Percentiles rank a stretch among this genome's conserved stretches.
These are phyloP conservation scores for Eupelmus urozonus DNA, from an alignment of 2,888 invertebrate species.

Conservation along the genomic window DNA sequence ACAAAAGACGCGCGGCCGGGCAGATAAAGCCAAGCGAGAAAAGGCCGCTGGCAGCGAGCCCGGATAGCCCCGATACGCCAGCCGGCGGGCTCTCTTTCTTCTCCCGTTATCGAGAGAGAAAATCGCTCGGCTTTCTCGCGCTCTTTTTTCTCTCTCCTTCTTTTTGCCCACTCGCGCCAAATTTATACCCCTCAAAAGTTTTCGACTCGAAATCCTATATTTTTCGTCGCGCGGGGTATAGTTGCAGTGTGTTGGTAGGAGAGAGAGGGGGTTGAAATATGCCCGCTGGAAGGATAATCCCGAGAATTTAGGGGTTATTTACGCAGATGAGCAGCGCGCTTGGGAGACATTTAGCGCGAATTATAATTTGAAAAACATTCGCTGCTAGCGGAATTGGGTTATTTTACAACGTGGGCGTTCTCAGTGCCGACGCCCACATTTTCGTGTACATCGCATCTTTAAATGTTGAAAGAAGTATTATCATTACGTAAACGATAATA, in stretches of 20 bases:
- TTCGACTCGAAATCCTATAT: not conserved
- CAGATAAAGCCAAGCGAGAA: constrained; percentile 34
- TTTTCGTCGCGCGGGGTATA: not conserved
- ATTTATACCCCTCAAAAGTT: constrained; percentile 36
- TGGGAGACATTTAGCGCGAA: not conserved
- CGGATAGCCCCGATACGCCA: not conserved
- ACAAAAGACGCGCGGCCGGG: constrained; percentile 36
- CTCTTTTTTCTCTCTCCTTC: constrained; percentile 5
- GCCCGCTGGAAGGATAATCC: not conserved
- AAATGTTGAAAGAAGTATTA: too few species aligned
- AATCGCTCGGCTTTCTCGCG: constrained; percentile 23
- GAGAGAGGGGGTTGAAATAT: not conserved
- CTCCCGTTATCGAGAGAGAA: constrained; percentile 8
- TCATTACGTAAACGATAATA: too few species aligned
- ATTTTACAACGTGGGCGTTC: too few species aligned
- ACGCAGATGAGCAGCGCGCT: not conserved
- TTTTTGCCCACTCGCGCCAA: not conserved
- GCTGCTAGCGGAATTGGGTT: too few species aligned
- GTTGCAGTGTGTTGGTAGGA: not conserved
- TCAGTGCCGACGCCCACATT: not conserved
- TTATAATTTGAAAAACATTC: not conserved
- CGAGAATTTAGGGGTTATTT: not conserved
- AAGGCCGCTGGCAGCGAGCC: constrained; percentile 44
- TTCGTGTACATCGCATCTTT: too few species aligned
- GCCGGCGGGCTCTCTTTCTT: too few species aligned